A percentile compares a stretch with the other conserved stretches of the same genome.
Conservation (phyloP, 1,140 invertebrate species). For the Steinernema feltiae region DNA sequence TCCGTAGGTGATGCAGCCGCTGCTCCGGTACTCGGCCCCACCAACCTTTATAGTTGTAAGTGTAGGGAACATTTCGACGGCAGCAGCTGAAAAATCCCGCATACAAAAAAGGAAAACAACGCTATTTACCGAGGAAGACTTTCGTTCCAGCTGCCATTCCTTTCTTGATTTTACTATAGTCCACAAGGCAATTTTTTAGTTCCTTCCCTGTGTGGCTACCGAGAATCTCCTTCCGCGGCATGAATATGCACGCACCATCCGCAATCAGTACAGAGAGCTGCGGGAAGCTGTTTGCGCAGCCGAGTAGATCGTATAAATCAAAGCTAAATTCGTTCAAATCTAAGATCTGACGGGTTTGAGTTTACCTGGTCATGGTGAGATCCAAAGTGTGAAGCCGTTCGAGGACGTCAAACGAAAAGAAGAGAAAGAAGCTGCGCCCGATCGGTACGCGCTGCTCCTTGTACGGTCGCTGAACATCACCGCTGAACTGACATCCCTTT, state of each 20-base stretch:
- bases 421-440: constrained; percentile 6
- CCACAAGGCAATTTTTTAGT: neutral
- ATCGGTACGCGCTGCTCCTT: neutral
- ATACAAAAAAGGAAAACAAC: neutral
- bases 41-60: neutral
- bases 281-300: neutral
- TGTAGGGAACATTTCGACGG: neutral
- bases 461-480: neutral
- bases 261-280: neutral
- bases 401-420: neutral
- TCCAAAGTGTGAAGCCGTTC: neutral
- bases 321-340: neutral
- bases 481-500: neutral
- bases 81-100: neutral
- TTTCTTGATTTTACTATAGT: neutral
- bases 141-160: neutral
- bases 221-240: neutral
- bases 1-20: neutral
- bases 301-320: neutral
- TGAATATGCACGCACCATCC: neutral
- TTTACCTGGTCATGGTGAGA: constrained; percentile 5
- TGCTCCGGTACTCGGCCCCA: neutral
- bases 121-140: neutral
- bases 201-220: neutral
- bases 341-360: neutral